Percentiles rank a stretch among this genome's conserved stretches.
Conservation (phyloP, 2,888 invertebrate species). For the Dolomedes plantarius region DNA sequence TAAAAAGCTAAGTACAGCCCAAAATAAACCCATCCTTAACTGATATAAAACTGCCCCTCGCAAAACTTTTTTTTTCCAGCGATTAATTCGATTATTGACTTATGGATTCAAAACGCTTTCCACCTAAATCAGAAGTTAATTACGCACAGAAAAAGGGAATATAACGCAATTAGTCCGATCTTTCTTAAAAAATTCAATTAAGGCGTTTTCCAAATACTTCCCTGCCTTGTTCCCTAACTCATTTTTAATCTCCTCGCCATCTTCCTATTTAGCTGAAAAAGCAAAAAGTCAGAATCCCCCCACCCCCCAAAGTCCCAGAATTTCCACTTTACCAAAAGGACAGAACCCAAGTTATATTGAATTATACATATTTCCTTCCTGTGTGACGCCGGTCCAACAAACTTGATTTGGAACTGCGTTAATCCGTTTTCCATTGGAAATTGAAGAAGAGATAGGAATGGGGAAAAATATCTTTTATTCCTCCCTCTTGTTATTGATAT, state of each 20-base stretch:
- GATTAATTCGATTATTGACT: neutral
- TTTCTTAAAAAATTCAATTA: conserved; percentile 9
- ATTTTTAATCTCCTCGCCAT: conserved; percentile 7
- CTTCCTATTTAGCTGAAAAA: neutral
- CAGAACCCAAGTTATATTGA: conserved; percentile 32
- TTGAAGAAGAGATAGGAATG: neutral
- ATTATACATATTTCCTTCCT: conserved; percentile 47
- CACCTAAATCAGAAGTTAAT: neutral
- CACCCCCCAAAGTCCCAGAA: neutral
- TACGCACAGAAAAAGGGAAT: neutral
- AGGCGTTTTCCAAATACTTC: neutral
- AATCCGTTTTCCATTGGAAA: conserved; percentile 58
- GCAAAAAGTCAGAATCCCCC: neutral
- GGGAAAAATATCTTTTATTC: conserved; percentile 12
- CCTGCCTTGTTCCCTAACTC: neutral
- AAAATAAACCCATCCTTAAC: too few species aligned
- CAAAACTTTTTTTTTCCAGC: too few species aligned
- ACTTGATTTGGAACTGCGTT: conserved; percentile 31
- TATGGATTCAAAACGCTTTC: neutral
- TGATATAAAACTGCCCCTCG: too few species aligned
- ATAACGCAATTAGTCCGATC: neutral
- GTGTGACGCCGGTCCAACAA: conserved; percentile 19
- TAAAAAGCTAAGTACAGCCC: too few species aligned
- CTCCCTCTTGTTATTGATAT: neutral
- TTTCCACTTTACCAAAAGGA: conserved; percentile 12